phyloP scores from a whole-genome alignment of 92 coral and sea anemone species.

The Siderastrea siderea region DNA sequence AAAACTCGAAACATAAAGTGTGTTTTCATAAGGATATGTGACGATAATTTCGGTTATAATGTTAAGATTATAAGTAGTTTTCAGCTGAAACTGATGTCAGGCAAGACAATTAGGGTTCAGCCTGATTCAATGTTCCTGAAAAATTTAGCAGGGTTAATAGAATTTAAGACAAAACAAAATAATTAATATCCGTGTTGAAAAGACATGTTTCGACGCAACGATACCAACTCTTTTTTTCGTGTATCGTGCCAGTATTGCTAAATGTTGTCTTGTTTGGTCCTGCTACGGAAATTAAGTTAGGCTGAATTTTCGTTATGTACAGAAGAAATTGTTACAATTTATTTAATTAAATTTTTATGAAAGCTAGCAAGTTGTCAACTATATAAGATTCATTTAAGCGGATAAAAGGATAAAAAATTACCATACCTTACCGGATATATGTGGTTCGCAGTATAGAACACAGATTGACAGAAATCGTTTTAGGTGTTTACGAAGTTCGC shows the following conservation, averaged over 20 bases:
- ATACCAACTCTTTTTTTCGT: too few relatives aligned
- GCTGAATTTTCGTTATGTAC: not conserved
- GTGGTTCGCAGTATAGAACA: not conserved
- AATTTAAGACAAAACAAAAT: not conserved
- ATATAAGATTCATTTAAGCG: not conserved
- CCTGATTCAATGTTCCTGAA: not conserved
- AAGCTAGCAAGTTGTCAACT: not conserved
- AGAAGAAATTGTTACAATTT: not conserved
- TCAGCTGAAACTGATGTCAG: not conserved
- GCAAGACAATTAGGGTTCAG: not conserved
- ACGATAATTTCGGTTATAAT: too few relatives aligned
- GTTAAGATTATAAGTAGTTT: not conserved
- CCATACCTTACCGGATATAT: not conserved
- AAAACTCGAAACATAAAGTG: not conserved
- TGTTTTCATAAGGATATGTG: not conserved
- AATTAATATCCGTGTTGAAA: not conserved
- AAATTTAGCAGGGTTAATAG: not conserved
- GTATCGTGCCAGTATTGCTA: too few relatives aligned
- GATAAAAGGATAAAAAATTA: not conserved
- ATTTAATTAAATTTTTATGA: not conserved
- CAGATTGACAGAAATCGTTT: not conserved
- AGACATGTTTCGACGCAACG: too few relatives aligned
- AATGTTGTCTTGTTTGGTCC: not conserved
- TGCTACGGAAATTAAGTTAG: not conserved
- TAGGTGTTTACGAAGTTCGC: not conserved